Base-by-base conservation (phyloP, 2,888 invertebrate species). In the Stenodera caucasica region DNA sequence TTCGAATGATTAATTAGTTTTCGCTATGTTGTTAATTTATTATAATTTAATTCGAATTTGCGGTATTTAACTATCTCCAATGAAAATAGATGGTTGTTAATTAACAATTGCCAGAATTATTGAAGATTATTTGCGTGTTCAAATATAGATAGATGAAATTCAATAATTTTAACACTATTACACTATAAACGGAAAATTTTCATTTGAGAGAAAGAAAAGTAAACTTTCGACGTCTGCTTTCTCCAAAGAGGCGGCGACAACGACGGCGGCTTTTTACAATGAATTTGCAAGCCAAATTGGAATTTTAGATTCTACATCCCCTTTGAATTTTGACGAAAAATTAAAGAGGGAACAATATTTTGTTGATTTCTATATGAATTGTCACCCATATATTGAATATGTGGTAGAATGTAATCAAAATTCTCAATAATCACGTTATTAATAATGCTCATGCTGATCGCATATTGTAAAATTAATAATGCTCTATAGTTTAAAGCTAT, bases 251-350 rank as follows among this genome's bases (percentile, higher is more conserved):
- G 59, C 51, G 59, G 63, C 58, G 56, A 49, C 64, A 53, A 62
- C 57, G 61, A 58, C 53, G 57, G 59, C 58, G 58, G 49, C 63
- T 66, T 66, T 65, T 56, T 62, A 58, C 55, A 58, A 40, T 58
- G 73, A 67, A 83, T 83, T 82, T 82, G 82, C 82, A 82, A 82
- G 75, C 81, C 82, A 83, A 82, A 82, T 83, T 80, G 78, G 77
- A 80, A 82, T 81, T 83, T 82, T 82, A 81, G 82, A 82, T 81
- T 83, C 82, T 80, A 82, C 82, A 82, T 83, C 80, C 78, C 70
- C 69, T 71, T 66, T 66, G 75, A 76, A 26, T 26, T 77, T 75
- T 23, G 12, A 45, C 11, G 78, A 72, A 72, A 77, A 77, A 74
- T 73, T 76, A 77, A 78, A 61, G 75, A 75, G 67, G 57, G 62